Base-by-base conservation (phyloP, 2,888 invertebrate genomes). In the Pheosia tremula region DNA sequence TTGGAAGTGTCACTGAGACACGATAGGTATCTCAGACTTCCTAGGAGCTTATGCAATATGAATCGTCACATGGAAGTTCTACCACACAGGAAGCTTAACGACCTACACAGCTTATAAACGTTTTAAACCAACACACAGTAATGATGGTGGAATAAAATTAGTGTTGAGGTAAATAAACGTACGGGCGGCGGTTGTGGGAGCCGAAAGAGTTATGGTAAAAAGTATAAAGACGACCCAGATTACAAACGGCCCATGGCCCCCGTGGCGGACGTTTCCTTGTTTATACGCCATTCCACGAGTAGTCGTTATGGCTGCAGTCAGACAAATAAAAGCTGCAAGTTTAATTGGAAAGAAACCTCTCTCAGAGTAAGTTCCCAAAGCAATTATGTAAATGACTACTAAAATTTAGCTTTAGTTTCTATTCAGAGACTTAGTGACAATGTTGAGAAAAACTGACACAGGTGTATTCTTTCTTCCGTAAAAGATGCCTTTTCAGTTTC, bases 1-100 rank as follows among this genome's bases (percentile, higher is more conserved):
- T 87, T 84, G 86, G 81, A 86, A 84, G 85, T 91, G 91, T 90
- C 90, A 88, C 88, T 82, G 78, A 81, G 84, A 84, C 79, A 85
- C 87, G 85, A 88, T 83, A 86, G 80, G 89, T 87, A 83, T 83
- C 78, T 68, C 71, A 78, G 79, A 78, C 82, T 86, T 82, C 84
- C 81, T 82, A 82, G 81, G 83, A 79, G 75, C 75, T 74, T 66
- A 77, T 85, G 82, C 79, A 82, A 82, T 79, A 73, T 77, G 67
- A 71, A 80, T 79, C 75, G 75, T 77, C 72, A 76, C 68, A 72
- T 64, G 71, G 55, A 61, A 62, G 55, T 61, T 61, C 66, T 41
- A 41, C 56, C 56, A 13, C 56, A 41, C 41, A 56, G 41, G 56
- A 9, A 39, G 39, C 37, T 24, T 50, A 24, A 50, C 24, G 57